phyloP scores from a whole-genome alignment of 2,888 invertebrate genomes.

The Trypoxylon attenuatum region DNA sequence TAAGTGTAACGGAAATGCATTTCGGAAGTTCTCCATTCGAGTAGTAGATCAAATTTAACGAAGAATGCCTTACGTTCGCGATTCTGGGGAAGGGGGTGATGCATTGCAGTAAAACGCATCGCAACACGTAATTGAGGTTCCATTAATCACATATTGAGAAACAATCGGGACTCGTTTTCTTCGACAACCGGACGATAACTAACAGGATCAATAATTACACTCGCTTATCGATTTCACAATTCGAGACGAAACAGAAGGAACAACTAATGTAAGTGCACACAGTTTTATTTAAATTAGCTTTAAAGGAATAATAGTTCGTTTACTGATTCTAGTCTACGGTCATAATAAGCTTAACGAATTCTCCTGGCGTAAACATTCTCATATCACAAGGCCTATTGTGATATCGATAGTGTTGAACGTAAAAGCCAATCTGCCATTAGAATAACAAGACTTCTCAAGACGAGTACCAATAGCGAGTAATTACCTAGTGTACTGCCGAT shows the following conservation, averaged over 20 bases:
- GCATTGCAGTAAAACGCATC: constrained; percentile 4
- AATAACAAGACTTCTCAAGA: constrained; percentile 22
- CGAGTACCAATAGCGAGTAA: constrained; percentile 31
- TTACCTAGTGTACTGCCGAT: constrained; percentile 35
- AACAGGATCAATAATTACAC: neutral
- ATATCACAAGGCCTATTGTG: constrained; percentile 3
- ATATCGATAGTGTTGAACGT: constrained; percentile 12
- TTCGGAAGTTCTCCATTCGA: neutral
- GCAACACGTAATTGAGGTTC: no score
- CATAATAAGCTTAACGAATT: constrained; percentile 36
- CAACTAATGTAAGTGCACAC: constrained; percentile 11
- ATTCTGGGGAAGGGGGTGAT: constrained; percentile 6
- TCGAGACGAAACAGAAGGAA: neutral
- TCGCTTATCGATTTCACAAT: neutral
- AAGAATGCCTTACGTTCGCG: constrained; percentile 25
- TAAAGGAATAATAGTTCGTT: constrained; percentile 53
- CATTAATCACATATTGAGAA: no score
- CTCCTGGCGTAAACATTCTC: constrained; percentile 9
- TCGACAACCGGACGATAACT: constrained; percentile 10
- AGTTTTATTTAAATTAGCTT: constrained; percentile 54
- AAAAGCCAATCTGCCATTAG: constrained; percentile 38
- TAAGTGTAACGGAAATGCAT: neutral
- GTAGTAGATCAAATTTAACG: constrained; percentile 8
- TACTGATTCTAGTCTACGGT: constrained; percentile 67
- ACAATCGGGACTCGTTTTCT: neutral